phyloP scores from a whole-genome alignment of 1,140 invertebrate species.

The Sarcophaga peregrina region DNA sequence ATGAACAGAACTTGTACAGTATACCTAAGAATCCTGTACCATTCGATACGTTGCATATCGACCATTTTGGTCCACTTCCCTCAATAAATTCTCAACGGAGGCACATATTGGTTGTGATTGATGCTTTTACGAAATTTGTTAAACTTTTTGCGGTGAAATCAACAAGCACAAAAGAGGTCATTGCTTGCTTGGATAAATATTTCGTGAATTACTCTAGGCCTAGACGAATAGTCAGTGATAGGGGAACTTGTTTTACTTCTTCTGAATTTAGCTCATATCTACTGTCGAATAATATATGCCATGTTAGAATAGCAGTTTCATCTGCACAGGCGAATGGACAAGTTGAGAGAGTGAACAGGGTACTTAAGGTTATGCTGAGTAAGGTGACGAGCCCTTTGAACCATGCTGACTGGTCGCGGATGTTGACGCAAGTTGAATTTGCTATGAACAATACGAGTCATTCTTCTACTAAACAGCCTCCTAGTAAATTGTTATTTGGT shows the following conservation, averaged over 20 bases:
- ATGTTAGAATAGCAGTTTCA: no score
- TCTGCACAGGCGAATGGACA: no score
- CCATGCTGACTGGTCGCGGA: background rate
- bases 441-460: background rate
- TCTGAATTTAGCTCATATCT: conserved; percentile 45
- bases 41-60: conserved; percentile 52
- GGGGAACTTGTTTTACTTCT: conserved; percentile 54
- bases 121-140: conserved; percentile 50
- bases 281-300: no score
- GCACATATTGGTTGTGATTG: conserved; percentile 66
- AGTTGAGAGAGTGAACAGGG: no score
- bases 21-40: conserved; percentile 40
- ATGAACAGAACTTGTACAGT: conserved; percentile 47
- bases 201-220: conserved; percentile 46
- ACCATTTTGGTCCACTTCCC: conserved; percentile 55
- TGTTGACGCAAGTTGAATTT: background rate
- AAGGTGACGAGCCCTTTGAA: background rate
- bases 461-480: background rate
- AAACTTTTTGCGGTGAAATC: conserved; percentile 37
- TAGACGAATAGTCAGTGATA: conserved; percentile 50
- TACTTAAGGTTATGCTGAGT: no score
- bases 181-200: conserved; percentile 47
- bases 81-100: conserved; percentile 58
- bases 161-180: conserved; percentile 50
- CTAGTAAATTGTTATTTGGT: background rate